Percentiles rank a stretch among this genome's conserved stretches.
These are phyloP conservation scores for Epizoanthus ramosus DNA, from an alignment of 92 coral and sea anemone genomes.

Conservation along the genomic window DNA sequence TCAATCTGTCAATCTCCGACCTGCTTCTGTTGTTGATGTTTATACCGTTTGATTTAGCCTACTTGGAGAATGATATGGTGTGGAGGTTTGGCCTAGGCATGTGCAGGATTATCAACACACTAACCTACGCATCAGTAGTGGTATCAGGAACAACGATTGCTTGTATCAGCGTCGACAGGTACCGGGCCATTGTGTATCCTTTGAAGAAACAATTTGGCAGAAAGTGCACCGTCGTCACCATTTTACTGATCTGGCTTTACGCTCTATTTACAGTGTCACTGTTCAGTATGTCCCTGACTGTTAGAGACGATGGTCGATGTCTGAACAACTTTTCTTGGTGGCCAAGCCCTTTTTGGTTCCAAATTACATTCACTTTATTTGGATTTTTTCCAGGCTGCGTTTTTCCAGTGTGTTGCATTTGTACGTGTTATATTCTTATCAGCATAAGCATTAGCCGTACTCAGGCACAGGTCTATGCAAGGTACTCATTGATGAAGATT, in stretches of 20 bases:
- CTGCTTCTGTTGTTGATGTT: slow-evolving; percentile 28
- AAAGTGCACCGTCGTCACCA: not conserved
- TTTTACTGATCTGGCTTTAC: slow-evolving; percentile 3
- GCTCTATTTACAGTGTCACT: no score
- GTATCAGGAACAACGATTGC: slow-evolving; percentile 43
- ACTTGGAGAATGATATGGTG: slow-evolving; percentile 30
- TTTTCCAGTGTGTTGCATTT: slow-evolving; percentile 43
- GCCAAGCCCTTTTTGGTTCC: not conserved
- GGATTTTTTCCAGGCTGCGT: slow-evolving; percentile 47
- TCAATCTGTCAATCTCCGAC: slow-evolving; percentile 27
- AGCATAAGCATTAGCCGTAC: slow-evolving; percentile 18
- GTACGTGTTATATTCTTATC: slow-evolving; percentile 42
- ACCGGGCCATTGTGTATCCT: slow-evolving; percentile 35
- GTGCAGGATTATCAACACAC: slow-evolving; percentile 32
- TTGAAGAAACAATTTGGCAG: slow-evolving; percentile 6
- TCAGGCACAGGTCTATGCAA: not conserved
- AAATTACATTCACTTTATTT: slow-evolving; percentile 41
- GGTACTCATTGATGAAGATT: not conserved
- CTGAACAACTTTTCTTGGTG: no score
- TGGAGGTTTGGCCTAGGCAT: slow-evolving; percentile 23
- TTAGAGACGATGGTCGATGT: no score
- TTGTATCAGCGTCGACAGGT: slow-evolving; percentile 25
- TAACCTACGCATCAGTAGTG: slow-evolving; percentile 25
- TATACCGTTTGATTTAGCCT: slow-evolving; percentile 36
- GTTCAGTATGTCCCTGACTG: no score